phyloP scores from a whole-genome alignment of 2,113 vertebrate genomes.

The Gavia stellata region DNA sequence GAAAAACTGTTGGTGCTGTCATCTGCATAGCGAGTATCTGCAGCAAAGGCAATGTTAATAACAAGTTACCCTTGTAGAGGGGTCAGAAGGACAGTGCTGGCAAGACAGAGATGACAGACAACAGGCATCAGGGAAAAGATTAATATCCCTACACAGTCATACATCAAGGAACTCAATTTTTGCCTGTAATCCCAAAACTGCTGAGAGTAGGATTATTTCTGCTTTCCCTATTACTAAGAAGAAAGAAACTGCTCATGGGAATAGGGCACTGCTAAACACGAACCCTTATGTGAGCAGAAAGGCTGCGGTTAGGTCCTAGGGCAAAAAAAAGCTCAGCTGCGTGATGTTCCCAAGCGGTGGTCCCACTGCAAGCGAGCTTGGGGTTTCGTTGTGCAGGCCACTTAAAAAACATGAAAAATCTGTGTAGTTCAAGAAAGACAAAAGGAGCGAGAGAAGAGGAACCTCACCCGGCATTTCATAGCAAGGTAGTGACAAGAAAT shows the following conservation, averaged over 20 bases:
- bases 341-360: not conserved
- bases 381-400: not conserved
- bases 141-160: conserved; percentile 47
- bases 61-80: conserved; percentile 26
- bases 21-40: not conserved
- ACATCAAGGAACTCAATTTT: conserved; percentile 62
- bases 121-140: conserved; percentile 44
- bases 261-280: not conserved
- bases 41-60: conserved; percentile 10
- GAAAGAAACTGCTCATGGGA: conserved; percentile 1
- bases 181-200: conserved; percentile 60
- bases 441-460: not conserved
- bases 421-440: not conserved
- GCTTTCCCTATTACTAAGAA: conserved; percentile 32
- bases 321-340: not conserved
- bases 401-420: not conserved
- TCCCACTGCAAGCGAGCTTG: not conserved
- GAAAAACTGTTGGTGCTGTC: conserved; percentile 42
- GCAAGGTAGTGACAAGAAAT: not conserved
- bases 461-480: not conserved
- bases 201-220: conserved; percentile 61
- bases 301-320: not conserved
- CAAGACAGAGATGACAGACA: conserved; percentile 49
- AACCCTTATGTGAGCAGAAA: not conserved
- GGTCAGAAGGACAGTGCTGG: conserved; percentile 43